Percentiles rank a stretch among this genome's conserved stretches.
Conservation (phyloP, 2,888 invertebrate genomes). For the Reticulitermes lucifugus region DNA sequence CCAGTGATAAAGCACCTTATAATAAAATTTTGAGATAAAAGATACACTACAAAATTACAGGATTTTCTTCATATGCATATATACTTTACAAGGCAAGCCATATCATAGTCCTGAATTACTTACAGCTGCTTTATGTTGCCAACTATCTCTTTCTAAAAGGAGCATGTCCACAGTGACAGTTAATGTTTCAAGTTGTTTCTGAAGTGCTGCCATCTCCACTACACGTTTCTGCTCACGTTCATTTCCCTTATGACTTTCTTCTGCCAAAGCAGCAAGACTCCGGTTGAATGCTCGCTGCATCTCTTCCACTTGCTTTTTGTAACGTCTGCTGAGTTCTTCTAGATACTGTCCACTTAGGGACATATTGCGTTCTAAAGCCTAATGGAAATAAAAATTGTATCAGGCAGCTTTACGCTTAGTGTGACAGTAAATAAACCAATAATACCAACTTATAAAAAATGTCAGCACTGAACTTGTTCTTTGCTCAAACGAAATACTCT, state of each 20-base stretch:
- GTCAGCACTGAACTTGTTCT: no score
- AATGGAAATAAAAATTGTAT: slow-evolving; percentile 58
- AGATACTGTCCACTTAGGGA: slow-evolving; percentile 96
- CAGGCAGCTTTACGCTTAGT: not conserved
- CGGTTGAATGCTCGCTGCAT: slow-evolving; percentile 88
- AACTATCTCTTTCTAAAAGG: slow-evolving; percentile 73
- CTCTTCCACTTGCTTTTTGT: slow-evolving; percentile 97
- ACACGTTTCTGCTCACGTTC: slow-evolving; percentile 74
- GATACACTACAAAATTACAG: no score
- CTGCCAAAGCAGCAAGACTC: slow-evolving; percentile 72
- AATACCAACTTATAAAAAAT: no score
- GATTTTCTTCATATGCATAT: no score
- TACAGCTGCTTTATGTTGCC: slow-evolving; percentile 66
- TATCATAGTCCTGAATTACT: not conserved
- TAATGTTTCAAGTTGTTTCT: slow-evolving; percentile 74
- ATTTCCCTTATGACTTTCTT: slow-evolving; percentile 55
- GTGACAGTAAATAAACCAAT: not conserved
- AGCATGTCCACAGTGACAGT: slow-evolving; percentile 71
- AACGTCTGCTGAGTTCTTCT: slow-evolving; percentile 94
- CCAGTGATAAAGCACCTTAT: no score
- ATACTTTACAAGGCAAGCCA: no score
- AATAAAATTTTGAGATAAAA: no score
- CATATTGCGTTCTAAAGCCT: slow-evolving; percentile 96
- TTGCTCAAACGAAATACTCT: no score
- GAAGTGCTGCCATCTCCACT: slow-evolving; percentile 79